Conservation (phyloP, 2,888 invertebrate species). For the Ormia ochracea region DNA sequence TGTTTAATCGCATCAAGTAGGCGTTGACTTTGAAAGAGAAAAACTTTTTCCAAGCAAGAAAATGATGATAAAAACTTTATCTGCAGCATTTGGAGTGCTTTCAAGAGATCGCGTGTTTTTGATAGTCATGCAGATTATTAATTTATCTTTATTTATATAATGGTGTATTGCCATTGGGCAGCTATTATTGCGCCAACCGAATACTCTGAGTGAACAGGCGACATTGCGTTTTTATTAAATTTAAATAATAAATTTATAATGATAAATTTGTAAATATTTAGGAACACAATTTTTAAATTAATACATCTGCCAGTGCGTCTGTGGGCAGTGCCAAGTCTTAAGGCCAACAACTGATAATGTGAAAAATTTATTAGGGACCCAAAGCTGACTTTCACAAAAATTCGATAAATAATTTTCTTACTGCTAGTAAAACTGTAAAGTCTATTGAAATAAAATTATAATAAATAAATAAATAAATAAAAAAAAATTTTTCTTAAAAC, state of each 20-base stretch:
- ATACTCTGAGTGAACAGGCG: neutral
- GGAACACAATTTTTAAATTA: too few relatives aligned
- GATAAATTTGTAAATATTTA: too few relatives aligned
- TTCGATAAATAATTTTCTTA: too few relatives aligned
- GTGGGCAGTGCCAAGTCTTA: too few relatives aligned
- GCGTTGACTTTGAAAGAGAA: constrained; percentile 36
- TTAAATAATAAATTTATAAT: neutral
- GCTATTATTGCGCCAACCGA: constrained; percentile 6
- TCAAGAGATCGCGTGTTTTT: constrained; percentile 52
- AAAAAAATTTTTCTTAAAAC: too few relatives aligned
- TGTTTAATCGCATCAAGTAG: constrained; percentile 17
- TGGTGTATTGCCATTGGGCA: constrained; percentile 11
- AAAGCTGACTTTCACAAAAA: too few relatives aligned
- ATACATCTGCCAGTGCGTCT: too few relatives aligned
- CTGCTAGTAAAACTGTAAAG: too few relatives aligned
- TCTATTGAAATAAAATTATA: too few relatives aligned
- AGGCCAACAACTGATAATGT: too few relatives aligned
- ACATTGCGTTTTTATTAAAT: neutral
- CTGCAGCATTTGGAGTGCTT: constrained; percentile 54
- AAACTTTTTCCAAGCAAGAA: neutral
- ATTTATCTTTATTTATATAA: constrained; percentile 56
- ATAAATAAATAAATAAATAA: too few relatives aligned
- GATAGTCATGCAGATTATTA: constrained; percentile 58
- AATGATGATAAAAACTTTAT: constrained; percentile 40
- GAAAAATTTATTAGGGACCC: too few relatives aligned